Conservation (phyloP, 1,140 invertebrate species). For the Riptortus pedestris region DNA sequence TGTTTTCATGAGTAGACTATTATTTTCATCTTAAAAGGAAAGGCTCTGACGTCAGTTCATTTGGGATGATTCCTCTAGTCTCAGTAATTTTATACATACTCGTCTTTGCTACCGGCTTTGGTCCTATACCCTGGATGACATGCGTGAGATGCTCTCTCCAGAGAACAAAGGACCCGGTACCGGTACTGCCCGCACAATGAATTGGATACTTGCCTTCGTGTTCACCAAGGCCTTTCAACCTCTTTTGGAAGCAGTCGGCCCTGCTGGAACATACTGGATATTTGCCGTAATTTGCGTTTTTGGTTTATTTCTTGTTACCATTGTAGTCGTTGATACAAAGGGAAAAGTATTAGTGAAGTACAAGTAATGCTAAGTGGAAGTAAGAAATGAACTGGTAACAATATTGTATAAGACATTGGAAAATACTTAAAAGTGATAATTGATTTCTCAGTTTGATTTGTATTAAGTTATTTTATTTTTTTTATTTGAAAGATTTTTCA, state of each 20-base stretch:
- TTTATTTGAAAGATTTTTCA: too few species aligned
- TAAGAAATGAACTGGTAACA: too few species aligned
- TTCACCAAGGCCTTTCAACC: conserved; percentile 65
- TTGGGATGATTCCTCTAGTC: conserved; percentile 60
- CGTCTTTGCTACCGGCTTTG: conserved; percentile 47
- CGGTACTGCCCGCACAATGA: conserved; percentile 61
- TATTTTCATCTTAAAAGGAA: conserved; percentile 31
- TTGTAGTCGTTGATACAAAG: conserved; percentile 86
- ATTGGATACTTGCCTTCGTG: conserved; percentile 73
- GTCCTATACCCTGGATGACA: conserved; percentile 76
- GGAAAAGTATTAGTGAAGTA: conserved; percentile 75
- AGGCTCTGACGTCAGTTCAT: conserved; percentile 30
- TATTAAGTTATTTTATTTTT: too few species aligned
- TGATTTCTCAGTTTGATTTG: too few species aligned
- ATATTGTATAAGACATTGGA: too few species aligned
- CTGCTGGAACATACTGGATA: conserved; percentile 69
- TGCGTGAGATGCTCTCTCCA: conserved; percentile 60
- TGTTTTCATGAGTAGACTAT: too few species aligned
- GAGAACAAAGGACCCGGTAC: conserved; percentile 68
- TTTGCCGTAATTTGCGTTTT: conserved; percentile 63
- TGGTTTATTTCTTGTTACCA: conserved; percentile 60
- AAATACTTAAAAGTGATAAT: too few species aligned
- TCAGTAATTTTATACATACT: conserved; percentile 45
- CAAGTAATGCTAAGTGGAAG: conserved; percentile 45
- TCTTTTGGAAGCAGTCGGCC: conserved; percentile 50